Percentiles rank a stretch among this genome's conserved stretches.
Evolutionary conservation across 1,140 invertebrate species (phyloP).

Genomic region (Halotydeus destructor): DNA sequence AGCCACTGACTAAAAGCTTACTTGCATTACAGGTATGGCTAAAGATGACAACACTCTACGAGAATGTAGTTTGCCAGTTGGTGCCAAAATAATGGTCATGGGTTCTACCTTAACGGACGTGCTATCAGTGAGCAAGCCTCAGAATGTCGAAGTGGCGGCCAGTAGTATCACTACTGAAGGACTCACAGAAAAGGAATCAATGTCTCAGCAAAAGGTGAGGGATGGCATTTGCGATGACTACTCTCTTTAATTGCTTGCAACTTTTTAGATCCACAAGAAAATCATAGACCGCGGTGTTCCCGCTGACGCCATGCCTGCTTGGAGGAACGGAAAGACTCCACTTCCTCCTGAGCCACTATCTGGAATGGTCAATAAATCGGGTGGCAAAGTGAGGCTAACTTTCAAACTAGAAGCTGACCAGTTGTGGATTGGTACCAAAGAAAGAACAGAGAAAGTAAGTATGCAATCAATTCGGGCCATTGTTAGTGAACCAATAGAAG

Average conservation of each 20-base stretch:
- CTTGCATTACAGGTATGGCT: conserved; percentile 38
- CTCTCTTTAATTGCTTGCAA: conserved; percentile 4
- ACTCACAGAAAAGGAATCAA: conserved; percentile 40
- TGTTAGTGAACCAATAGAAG: conserved; percentile 61
- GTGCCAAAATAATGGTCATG: conserved; percentile 76
- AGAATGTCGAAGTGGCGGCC: conserved; percentile 13
- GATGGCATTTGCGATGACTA: no score
- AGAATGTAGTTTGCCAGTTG: conserved; percentile 53
- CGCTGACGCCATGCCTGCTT: conserved; percentile 68
- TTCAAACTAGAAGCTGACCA: conserved; percentile 82
- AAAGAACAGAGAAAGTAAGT: conserved; percentile 73
- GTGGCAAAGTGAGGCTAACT: conserved; percentile 75
- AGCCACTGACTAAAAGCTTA: background rate
- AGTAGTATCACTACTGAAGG: conserved; percentile 11
- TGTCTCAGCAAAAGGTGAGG: conserved; percentile 49
- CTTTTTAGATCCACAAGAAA: conserved; percentile 48
- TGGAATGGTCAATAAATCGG: conserved; percentile 76
- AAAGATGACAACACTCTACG: conserved; percentile 60
- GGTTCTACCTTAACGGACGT: conserved; percentile 78
- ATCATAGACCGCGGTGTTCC: conserved; percentile 73
- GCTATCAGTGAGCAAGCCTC: conserved; percentile 47
- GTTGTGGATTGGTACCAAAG: conserved; percentile 80
- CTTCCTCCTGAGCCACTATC: conserved; percentile 57
- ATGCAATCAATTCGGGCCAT: conserved; percentile 75
- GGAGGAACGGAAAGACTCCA: conserved; percentile 47